phyloP scores from a whole-genome alignment of 2,888 invertebrate genomes.

The Scaptomyza caliginosa region DNA sequence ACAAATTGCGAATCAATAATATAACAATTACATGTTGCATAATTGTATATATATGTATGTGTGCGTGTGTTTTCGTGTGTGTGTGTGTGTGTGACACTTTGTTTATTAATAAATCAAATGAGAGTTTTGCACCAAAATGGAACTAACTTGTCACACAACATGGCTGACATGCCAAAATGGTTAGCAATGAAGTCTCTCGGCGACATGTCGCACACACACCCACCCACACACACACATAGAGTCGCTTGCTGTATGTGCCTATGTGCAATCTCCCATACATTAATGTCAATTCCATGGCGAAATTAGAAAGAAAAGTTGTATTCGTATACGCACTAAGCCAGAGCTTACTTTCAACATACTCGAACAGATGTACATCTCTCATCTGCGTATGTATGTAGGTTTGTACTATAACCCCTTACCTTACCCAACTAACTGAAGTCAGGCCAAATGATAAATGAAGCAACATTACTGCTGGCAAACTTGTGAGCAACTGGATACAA shows the following conservation, averaged over 20 bases:
- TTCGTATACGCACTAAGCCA: conserved; percentile 3
- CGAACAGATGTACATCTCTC: background rate
- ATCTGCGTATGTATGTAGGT: background rate
- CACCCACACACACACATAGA: conserved; percentile 6
- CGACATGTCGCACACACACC: conserved; percentile 40
- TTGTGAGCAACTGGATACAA: conserved; percentile 33
- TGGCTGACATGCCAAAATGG: conserved; percentile 56
- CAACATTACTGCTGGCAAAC: conserved; percentile 30
- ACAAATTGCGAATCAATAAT: conserved; percentile 53
- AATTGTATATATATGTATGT: background rate
- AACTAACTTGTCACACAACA: conserved; percentile 58
- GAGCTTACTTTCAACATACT: conserved; percentile 16
- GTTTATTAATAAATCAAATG: conserved; percentile 70
- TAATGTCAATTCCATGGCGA: conserved; percentile 44
- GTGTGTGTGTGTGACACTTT: conserved; percentile 43
- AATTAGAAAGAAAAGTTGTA: conserved; percentile 36
- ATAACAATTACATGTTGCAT: conserved; percentile 51
- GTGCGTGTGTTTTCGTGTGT: conserved; percentile 3
- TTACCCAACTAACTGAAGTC: background rate
- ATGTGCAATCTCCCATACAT: conserved; percentile 26
- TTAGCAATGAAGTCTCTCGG: conserved; percentile 42
- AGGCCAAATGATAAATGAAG: conserved; percentile 44
- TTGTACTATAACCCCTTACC: background rate
- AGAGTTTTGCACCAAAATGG: conserved; percentile 46
- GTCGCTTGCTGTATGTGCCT: background rate